phyloP scores from a whole-genome alignment of 2,113 vertebrate species.

The Cercopithecus mona region DNA sequence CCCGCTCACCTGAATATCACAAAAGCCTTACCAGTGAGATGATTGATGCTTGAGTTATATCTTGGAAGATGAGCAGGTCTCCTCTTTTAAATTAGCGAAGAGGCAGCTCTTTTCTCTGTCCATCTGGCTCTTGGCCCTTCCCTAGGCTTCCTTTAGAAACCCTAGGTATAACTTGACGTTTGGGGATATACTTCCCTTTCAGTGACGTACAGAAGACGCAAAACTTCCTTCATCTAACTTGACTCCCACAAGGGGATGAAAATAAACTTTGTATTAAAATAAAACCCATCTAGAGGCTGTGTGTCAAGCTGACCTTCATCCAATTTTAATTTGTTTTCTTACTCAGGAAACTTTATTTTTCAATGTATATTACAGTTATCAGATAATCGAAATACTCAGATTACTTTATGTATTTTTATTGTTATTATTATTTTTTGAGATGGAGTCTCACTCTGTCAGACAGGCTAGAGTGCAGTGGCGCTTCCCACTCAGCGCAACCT shows the following conservation, averaged over 20 bases:
- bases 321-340: slow-evolving; percentile 18
- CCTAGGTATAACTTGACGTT: background rate
- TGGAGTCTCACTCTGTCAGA: too few species aligned
- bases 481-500: too few species aligned
- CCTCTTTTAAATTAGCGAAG: background rate
- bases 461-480: too few species aligned
- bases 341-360: background rate
- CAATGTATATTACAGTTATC: background rate
- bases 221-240: background rate
- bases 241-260: background rate
- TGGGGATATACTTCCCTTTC: background rate
- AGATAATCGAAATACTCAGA: background rate
- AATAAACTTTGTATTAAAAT: background rate
- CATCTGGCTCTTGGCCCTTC: background rate
- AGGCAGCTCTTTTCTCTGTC: background rate
- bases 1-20: background rate
- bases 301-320: background rate
- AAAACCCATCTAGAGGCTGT: background rate
- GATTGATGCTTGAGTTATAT: background rate
- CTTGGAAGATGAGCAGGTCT: background rate
- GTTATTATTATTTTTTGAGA: too few species aligned
- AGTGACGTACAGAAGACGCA: background rate
- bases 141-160: background rate
- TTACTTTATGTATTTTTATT: background rate
- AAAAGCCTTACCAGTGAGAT: background rate